These are phyloP conservation scores for Cecropterus lyciades DNA, from an alignment of 1,140 invertebrate species.

Conservation along the genomic window DNA sequence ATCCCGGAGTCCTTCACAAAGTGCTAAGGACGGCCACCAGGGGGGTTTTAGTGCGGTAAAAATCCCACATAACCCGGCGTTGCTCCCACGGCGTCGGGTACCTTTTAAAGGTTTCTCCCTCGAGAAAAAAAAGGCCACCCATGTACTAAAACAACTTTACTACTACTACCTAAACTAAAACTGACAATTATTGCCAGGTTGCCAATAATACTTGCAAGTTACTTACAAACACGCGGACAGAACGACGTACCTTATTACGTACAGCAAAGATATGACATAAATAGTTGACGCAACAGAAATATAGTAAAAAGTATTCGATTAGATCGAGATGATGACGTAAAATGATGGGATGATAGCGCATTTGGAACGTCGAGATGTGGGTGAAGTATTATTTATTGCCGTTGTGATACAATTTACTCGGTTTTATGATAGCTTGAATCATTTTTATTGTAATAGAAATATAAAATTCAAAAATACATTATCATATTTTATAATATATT, in stretches of 20 bases:
- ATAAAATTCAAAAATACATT: not conserved
- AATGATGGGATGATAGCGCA: slow-evolving; percentile 38
- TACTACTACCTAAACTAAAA: too few relatives aligned
- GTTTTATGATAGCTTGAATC: not conserved
- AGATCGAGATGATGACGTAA: slow-evolving; percentile 47
- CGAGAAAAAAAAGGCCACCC: too few relatives aligned
- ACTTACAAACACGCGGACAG: not conserved
- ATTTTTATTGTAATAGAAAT: slow-evolving; percentile 1
- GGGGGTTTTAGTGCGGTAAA: too few relatives aligned
- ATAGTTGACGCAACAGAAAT: slow-evolving; percentile 9
- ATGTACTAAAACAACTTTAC: too few relatives aligned
- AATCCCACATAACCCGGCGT: too few relatives aligned
- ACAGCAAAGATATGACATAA: not conserved
- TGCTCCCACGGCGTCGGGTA: too few relatives aligned
- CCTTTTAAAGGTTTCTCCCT: too few relatives aligned
- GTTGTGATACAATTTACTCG: not conserved
- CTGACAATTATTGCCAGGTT: not conserved
- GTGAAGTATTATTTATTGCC: slow-evolving; percentile 9
- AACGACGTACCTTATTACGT: not conserved
- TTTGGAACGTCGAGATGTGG: slow-evolving; percentile 15
- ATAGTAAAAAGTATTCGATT: slow-evolving; percentile 38
- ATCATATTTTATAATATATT: too few relatives aligned
- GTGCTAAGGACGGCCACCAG: too few relatives aligned
- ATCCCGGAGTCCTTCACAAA: too few relatives aligned
- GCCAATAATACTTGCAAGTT: not conserved